These are phyloP conservation scores for Dendrolimus houi DNA, from an alignment of 2,888 invertebrate genomes.

Conservation along the genomic window DNA sequence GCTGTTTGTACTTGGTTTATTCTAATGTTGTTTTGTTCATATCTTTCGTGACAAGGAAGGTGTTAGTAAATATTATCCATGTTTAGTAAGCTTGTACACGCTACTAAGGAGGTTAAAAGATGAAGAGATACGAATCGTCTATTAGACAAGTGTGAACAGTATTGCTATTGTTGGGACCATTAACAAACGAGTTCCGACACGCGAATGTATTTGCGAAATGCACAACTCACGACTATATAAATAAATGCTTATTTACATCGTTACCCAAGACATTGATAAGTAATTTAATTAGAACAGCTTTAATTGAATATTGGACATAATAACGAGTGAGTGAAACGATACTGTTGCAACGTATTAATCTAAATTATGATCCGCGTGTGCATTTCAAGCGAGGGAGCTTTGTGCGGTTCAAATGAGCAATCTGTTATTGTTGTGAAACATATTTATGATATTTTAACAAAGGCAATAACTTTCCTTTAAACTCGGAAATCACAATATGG, in stretches of 20 bases:
- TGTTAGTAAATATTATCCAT: conserved; percentile 28
- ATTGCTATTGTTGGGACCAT: conserved; percentile 53
- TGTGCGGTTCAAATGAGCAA: conserved; percentile 25
- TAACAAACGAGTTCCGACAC: conserved; percentile 68
- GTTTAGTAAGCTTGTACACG: conserved; percentile 36
- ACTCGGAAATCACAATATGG: conserved; percentile 22
- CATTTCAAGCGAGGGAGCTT: conserved; percentile 20
- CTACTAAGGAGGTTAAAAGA: conserved; percentile 44
- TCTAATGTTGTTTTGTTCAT: background rate
- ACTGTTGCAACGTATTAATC: conserved; percentile 50
- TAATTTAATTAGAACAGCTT: conserved; percentile 61
- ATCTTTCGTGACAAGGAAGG: conserved; percentile 13
- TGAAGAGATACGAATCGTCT: conserved; percentile 62
- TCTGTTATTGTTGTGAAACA: conserved; percentile 30
- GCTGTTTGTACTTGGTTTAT: too few relatives aligned
- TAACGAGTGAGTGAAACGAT: conserved; percentile 27
- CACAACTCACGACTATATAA: conserved; percentile 58
- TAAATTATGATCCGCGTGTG: conserved; percentile 43
- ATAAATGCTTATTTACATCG: conserved; percentile 57
- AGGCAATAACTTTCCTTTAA: conserved; percentile 34
- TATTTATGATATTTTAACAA: conserved; percentile 33
- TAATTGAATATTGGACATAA: conserved; percentile 58
- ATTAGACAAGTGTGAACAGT: conserved; percentile 66
- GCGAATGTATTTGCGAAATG: conserved; percentile 61
- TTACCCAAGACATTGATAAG: conserved; percentile 53